Evolutionary conservation across 2,113 vertebrate genomes (phyloP).

Genomic region (Equus quagga): DNA sequence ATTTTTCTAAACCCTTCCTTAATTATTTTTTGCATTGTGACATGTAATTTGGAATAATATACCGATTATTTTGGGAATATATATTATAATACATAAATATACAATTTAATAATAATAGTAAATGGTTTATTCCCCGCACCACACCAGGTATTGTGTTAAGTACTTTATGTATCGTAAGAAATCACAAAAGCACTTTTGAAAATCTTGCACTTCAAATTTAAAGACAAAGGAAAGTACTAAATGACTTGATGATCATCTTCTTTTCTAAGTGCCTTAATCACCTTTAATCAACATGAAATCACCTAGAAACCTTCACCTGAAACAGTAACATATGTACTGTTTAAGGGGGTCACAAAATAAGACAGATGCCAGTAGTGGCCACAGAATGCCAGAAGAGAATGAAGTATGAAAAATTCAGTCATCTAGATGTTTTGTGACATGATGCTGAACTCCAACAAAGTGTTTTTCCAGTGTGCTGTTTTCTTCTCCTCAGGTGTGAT

Average conservation of each 20-base stretch:
- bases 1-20: neutral
- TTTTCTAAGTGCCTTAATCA: neutral
- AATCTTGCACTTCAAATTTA: neutral
- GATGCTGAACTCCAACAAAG: neutral
- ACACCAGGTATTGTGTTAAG: neutral
- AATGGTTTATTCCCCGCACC: neutral
- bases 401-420: neutral
- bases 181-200: neutral
- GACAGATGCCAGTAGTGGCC: neutral
- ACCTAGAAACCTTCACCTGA: conserved; percentile 16
- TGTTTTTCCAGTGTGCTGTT: neutral
- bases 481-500: neutral
- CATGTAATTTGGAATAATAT: neutral
- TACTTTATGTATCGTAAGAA: neutral
- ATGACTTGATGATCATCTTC: neutral
- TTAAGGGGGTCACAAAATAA: neutral
- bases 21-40: neutral
- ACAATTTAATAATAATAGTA: neutral
- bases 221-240: conserved; percentile 53
- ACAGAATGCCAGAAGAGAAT: neutral
- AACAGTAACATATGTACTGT: neutral
- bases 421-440: neutral
- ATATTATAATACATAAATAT: neutral
- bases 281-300: neutral
- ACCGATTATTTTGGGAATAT: neutral